A percentile compares a stretch with the other conserved stretches of the same genome.
These are phyloP conservation scores for Copidosoma aretas DNA, from an alignment of 2,888 invertebrate genomes.

Conservation along the genomic window DNA sequence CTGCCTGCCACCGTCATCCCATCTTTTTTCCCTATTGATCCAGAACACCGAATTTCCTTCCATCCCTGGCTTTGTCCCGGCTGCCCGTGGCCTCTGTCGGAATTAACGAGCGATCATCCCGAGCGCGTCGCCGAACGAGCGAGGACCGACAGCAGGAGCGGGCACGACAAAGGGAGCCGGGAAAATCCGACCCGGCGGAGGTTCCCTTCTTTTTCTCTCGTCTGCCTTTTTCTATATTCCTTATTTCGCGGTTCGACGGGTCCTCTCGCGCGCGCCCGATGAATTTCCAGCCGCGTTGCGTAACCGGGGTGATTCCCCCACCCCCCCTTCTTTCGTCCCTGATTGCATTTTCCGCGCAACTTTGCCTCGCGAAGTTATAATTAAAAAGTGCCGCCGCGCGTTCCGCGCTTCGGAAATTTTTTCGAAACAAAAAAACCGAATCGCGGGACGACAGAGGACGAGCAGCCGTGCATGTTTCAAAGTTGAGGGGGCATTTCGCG, in stretches of 20 bases:
- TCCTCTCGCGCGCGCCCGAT: too few relatives aligned
- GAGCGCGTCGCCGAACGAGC: not conserved
- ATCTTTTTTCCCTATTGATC: constrained; percentile 9
- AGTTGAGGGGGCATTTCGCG: too few relatives aligned
- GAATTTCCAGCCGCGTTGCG: too few relatives aligned
- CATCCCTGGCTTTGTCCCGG: not conserved
- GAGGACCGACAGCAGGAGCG: not conserved
- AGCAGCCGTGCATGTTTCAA: too few relatives aligned
- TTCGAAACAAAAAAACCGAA: too few relatives aligned
- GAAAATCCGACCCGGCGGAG: constrained; percentile 20
- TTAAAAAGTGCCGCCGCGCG: too few relatives aligned
- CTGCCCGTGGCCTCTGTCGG: not conserved
- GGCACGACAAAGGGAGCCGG: constrained; percentile 16
- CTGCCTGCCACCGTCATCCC: not conserved
- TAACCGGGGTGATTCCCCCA: too few relatives aligned
- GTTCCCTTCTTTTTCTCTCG: constrained; percentile 7
- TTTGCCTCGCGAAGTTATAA: too few relatives aligned
- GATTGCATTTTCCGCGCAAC: too few relatives aligned
- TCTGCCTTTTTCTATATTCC: not conserved
- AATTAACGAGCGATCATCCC: constrained; percentile 30
- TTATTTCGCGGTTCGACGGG: not conserved
- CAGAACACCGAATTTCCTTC: constrained; percentile 12
- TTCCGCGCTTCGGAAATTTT: too few relatives aligned
- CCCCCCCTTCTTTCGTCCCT: too few relatives aligned
- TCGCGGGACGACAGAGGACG: too few relatives aligned